Conservation (phyloP, 2,113 vertebrate genomes). For the Falco punctatus region DNA sequence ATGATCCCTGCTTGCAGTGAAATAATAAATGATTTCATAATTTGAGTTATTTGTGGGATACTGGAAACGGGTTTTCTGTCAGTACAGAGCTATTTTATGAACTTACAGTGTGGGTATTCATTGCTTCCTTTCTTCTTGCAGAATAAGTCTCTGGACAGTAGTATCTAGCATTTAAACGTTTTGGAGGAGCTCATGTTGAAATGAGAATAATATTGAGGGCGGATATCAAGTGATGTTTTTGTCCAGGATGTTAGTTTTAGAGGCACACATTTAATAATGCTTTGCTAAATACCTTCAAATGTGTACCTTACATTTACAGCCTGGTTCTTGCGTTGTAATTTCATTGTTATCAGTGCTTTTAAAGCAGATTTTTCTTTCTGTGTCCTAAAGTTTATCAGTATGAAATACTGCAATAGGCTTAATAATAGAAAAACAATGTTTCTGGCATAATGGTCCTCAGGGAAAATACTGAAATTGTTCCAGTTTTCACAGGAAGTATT, state of each 20-base stretch:
- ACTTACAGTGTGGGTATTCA: not conserved
- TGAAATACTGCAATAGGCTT: not conserved
- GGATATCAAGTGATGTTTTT: not conserved
- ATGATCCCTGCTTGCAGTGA: slow-evolving; percentile 38
- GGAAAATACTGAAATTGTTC: not conserved
- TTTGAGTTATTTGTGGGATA: slow-evolving; percentile 62
- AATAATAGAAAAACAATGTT: not conserved
- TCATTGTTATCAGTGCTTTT: not conserved
- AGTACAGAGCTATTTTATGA: slow-evolving; percentile 6
- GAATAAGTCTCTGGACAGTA: not conserved
- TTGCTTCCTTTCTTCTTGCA: slow-evolving; percentile 3
- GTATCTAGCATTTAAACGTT: not conserved
- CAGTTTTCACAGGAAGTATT: not conserved
- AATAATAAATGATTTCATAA: slow-evolving; percentile 42
- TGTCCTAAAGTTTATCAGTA: not conserved
- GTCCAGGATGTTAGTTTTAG: not conserved
- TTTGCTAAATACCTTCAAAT: not conserved
- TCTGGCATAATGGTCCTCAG: not conserved
- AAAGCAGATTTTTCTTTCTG: not conserved
- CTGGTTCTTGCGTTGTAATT: not conserved
- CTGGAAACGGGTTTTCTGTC: slow-evolving; percentile 53
- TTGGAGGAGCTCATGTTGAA: not conserved
- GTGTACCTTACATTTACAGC: not conserved
- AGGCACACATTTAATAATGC: not conserved
- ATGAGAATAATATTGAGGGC: not conserved